Base-by-base conservation (phyloP, 2,888 invertebrate species). In the Julus scandinavius region DNA sequence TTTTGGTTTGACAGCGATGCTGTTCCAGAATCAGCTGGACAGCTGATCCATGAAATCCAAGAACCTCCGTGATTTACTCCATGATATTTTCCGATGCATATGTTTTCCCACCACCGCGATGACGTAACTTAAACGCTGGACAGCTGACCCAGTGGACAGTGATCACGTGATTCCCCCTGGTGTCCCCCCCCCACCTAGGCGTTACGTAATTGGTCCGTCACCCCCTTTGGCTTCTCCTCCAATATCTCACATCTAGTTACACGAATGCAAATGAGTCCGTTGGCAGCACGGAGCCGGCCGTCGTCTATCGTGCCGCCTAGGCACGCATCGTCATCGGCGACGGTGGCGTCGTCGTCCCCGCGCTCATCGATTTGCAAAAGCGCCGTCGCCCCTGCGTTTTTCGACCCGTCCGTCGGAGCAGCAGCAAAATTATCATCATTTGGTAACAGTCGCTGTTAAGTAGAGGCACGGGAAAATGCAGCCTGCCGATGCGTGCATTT, bases 401-500 rank as follows among this genome's bases (percentile, higher is more conserved):
- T 85, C 85, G 41, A 85, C 41, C 85, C 85, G 85, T 85, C 85
- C 85, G 85, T 11, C n/a, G 1, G 17, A 85, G 85, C 49, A n/a
- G 49, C 17, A 13, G 6, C 41, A 6, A 72, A 72, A 85, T 85
- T 85, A 40, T 13, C 41, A 41, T 85, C 85, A 85, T 85, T 85
- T 9, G 85, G 85, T 85, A 41, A 85, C 41, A 85, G 85, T 85
- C 85, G 49, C 41, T 49, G 85, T 41, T 85, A 41, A 85, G 85
- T 85, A 49, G 41, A 85, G 85, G 49, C 85, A 49, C 85, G 85
- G 85, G 72, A 72, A 85, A 85, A 85, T 85, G 85, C 85, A 85
- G 85, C n/a, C 63, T 63, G 20, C n/a, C n/a, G 63, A 63, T 63
- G 45, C 84, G 84, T 85, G 85, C 85, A 9, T 45, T 85, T 85